Percentiles rank a stretch among this genome's conserved stretches.
These are phyloP conservation scores for Torymus texanus DNA, from an alignment of 2,888 invertebrate genomes.

Conservation along the genomic window DNA sequence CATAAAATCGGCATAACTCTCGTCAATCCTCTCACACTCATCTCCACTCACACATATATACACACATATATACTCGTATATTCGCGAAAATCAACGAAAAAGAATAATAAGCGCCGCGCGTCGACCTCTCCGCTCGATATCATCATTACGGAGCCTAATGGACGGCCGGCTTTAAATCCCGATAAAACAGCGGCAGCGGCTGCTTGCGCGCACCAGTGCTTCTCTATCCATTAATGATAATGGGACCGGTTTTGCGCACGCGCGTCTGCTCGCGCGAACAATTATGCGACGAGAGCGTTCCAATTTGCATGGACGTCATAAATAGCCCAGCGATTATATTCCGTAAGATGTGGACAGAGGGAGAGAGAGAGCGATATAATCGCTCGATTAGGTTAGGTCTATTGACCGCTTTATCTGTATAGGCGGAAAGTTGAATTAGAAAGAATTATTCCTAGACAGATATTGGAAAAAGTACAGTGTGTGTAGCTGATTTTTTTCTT, in stretches of 20 bases:
- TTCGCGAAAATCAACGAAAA: conserved; percentile 6
- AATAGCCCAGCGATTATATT: conserved; percentile 50
- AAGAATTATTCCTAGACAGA: not conserved
- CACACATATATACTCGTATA: too few species aligned
- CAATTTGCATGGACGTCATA: conserved; percentile 51
- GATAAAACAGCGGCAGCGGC: conserved; percentile 13
- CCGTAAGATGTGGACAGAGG: too few species aligned
- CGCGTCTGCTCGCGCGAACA: conserved; percentile 39
- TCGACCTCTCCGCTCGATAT: conserved; percentile 25
- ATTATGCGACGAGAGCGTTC: conserved; percentile 32
- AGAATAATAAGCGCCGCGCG: not conserved
- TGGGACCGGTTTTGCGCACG: conserved; percentile 50
- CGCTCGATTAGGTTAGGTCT: conserved; percentile 46
- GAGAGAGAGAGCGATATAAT: conserved; percentile 23
- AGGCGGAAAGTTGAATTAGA: not conserved
- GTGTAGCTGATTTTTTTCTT: too few species aligned
- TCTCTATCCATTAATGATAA: conserved; percentile 51
- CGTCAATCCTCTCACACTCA: not conserved
- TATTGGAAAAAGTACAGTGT: not conserved
- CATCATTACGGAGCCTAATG: conserved; percentile 46
- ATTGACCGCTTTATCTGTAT: conserved; percentile 10
- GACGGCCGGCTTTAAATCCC: conserved; percentile 45
- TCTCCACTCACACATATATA: not conserved
- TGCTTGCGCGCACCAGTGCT: not conserved
- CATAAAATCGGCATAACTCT: conserved; percentile 44